Conservation (phyloP, 2,888 invertebrate species). For the Chalcis sispes region DNA sequence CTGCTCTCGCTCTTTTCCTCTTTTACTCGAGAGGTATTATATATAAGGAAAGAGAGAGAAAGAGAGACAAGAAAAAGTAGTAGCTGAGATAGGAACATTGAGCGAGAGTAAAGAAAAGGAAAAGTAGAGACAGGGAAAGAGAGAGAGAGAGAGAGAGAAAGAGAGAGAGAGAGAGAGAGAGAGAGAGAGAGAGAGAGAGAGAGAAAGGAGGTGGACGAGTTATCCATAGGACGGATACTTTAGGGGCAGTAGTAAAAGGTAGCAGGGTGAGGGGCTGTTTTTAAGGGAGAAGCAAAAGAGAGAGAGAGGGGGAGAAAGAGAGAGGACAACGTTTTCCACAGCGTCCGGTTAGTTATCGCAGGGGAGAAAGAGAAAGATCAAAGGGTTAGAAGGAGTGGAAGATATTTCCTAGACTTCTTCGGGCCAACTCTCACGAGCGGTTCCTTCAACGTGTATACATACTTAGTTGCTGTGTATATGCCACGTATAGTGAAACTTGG, state of each 20-base stretch:
- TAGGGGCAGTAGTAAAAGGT: slow-evolving; percentile 26
- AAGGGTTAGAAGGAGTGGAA: slow-evolving; percentile 62
- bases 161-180: slow-evolving; percentile 34
- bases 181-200: slow-evolving; percentile 3
- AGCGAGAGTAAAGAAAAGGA: slow-evolving; percentile 42
- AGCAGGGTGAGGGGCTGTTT: slow-evolving; percentile 56
- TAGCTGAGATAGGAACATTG: neutral
- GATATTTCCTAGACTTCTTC: slow-evolving; percentile 58
- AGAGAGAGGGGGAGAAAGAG: slow-evolving; percentile 13
- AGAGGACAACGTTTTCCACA: slow-evolving; percentile 32
- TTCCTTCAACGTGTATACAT: slow-evolving; percentile 43
- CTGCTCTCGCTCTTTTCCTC: too few relatives aligned
- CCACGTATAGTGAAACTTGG: neutral
- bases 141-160: slow-evolving; percentile 20
- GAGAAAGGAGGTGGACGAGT: slow-evolving; percentile 21
- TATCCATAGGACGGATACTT: slow-evolving; percentile 55
- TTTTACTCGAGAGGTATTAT: slow-evolving; percentile 4
- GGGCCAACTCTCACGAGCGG: slow-evolving; percentile 25
- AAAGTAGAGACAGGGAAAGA: neutral
- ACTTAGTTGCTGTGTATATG: slow-evolving; percentile 29
- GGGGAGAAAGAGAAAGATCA: slow-evolving; percentile 59
- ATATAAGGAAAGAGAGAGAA: slow-evolving; percentile 26
- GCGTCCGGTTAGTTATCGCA: slow-evolving; percentile 54
- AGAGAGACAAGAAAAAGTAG: slow-evolving; percentile 27
- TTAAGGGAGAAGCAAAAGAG: slow-evolving; percentile 45